A percentile compares a stretch with the other conserved stretches of the same genome.
These are phyloP conservation scores for Willisornis vidua DNA, from an alignment of 2,113 vertebrate genomes.

Conservation along the genomic window DNA sequence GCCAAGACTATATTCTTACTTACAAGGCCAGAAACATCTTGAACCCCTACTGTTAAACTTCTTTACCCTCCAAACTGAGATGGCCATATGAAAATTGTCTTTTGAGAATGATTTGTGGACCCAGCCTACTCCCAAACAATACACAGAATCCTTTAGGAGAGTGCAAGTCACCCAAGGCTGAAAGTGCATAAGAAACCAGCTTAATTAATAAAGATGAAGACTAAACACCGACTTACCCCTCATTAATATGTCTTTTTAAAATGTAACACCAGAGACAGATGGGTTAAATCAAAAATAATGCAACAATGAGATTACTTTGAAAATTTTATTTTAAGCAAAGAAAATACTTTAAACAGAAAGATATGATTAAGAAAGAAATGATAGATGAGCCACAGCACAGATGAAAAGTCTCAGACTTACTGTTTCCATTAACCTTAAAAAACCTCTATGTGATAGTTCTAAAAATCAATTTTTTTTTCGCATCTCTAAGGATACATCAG, in stretches of 20 bases:
- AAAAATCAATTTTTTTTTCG: neutral
- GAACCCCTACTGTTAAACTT: neutral
- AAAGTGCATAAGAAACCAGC: neutral
- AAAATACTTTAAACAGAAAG: neutral
- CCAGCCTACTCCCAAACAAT: neutral
- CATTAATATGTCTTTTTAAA: neutral
- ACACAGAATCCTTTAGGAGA: neutral
- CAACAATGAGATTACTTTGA: neutral
- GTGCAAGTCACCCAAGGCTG: neutral
- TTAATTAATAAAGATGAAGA: neutral
- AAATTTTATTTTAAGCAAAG: neutral
- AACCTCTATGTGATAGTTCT: rapidly evolving
- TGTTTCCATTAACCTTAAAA: neutral
- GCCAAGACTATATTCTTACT: neutral
- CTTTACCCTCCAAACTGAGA: neutral
- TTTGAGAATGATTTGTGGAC: neutral
- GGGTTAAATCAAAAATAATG: neutral
- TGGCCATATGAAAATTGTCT: neutral
- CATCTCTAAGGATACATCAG: neutral
- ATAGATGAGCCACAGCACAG: neutral
- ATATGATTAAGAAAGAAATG: neutral
- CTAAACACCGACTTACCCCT: neutral
- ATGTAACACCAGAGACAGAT: neutral
- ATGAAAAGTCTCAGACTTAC: neutral
- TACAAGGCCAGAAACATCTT: neutral